phyloP scores from a whole-genome alignment of 1,140 invertebrate species.

The Leguminivora glycinivorella region DNA sequence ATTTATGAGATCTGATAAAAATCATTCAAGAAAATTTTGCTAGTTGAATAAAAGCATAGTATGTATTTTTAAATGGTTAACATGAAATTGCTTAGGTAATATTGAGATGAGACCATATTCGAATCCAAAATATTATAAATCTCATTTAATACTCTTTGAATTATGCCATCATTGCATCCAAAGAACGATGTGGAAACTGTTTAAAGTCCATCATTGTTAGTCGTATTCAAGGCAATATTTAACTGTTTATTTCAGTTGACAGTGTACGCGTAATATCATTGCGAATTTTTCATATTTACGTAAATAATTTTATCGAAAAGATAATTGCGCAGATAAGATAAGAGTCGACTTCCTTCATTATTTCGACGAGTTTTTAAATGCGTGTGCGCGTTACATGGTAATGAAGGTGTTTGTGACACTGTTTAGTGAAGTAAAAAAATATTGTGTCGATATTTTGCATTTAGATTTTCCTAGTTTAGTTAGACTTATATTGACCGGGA shows the following conservation, averaged over 20 bases:
- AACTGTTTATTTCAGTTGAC: neutral
- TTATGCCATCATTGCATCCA: neutral
- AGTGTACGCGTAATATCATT: neutral
- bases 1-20: no score
- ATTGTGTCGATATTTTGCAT: neutral
- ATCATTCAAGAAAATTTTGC: no score
- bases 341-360: conserved; percentile 20
- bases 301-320: neutral
- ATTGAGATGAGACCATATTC: no score
- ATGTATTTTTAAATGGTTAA: no score
- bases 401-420: neutral
- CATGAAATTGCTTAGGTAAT: no score
- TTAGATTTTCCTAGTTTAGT: no score
- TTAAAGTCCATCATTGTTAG: neutral
- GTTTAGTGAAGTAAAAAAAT: neutral
- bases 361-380: neutral
- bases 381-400: neutral
- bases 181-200: no score
- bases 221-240: neutral
- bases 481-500: no score
- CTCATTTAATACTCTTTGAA: neutral
- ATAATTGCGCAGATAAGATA: conserved; percentile 16
- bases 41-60: no score
- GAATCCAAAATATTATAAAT: no score
- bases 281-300: neutral